Base-by-base conservation (phyloP, 2,113 vertebrate genomes). In the Tragelaphus scriptus region DNA sequence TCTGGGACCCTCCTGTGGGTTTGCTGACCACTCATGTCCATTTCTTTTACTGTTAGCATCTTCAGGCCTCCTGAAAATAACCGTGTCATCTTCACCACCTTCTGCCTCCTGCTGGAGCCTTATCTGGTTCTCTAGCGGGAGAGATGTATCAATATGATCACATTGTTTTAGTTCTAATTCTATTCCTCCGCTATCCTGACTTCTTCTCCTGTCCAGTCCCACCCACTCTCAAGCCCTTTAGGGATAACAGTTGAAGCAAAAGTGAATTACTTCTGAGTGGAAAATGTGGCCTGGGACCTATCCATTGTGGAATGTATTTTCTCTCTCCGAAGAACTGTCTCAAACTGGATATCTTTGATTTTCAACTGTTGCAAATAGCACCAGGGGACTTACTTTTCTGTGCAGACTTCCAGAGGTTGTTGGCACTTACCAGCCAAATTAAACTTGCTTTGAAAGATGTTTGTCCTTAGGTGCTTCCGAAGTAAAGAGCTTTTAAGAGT, bases 211-310 rank as follows among this genome's bases (percentile, higher is more conserved):
- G 51, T 82, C 93, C 6, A 75, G 8, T 25, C 11, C 44, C 75
- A 81, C 44, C 32, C 81, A 90, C 21, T 56, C 40, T 49, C 5
- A 2, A 26, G 56, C 59, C 85, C 84, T 65, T n/a, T 2, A 55
- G 85, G 87, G 96, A 91, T 17, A 71, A 19, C 91, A 93, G 58
- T 53, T 97, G 95, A 97, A 81, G 56, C 63, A 81, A 71, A 89
- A 97, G 30, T 85, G 90, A 98, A 87, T 98, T 23, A 95, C 95
- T 97, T 86, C 90, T 97, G 85, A 77, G 44, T 97, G 85, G 49
- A 88, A 96, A 97, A 96, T 92, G 88, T 92, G 91, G 15, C 28
- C 84, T 53, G 7, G 23, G 95, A 11, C 55, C 90, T 85, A 47
- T 61, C 28, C 58, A 26, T 26, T 65, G 36, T 61, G 56, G 47